Base-by-base conservation (phyloP, 53 echinoderm and acorn worm species). In the Crossaster papposus region DNA sequence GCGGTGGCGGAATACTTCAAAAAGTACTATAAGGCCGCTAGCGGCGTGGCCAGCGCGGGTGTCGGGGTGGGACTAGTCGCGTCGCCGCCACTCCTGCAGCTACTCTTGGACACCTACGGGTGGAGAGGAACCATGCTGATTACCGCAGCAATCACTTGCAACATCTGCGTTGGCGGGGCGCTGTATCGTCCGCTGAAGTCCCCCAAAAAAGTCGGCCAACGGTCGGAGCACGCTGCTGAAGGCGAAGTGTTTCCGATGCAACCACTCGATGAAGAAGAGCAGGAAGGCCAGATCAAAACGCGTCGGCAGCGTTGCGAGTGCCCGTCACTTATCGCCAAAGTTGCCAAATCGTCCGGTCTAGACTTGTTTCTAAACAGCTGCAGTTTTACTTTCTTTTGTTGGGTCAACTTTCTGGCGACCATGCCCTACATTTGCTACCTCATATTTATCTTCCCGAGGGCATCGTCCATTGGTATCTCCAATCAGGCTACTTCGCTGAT, bases 111-210 rank as follows among this genome's bases (percentile, higher is more conserved):
- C 29, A 24, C 71, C n/a, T 83, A 83, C 32, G 83, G 83, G 33
- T 83, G 83, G 83, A 37, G 83, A 14, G 83, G 83, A 31, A 70
- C 83, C 10, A 23, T 83, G 38, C 50, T 83, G 24, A 44, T 83
- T n/a, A 70, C 51, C 5, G 68, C 65, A 3, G 83, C 20, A 11
- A 50, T 83, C 38, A 68, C 50, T 7, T 14, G 37, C 44, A 83
- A 83, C 32, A 68, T 83, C 14, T 83, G 68, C 38, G 83, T 68
- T 2, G 68, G 65, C 12, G 83, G 83, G 11, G 70, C 70, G 24
- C 68, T 83, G 10, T 68, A 51, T 50, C 83, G 70, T 22, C 83
- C 78, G 5, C 23, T 78, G 44, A 18, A 35, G 23, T 34, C 33
- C 17, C 35, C 33, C 15, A 34, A 73, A 32, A 68, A 68, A 11